phyloP scores from a whole-genome alignment of 1,140 invertebrate species.

The Venustaconcha ellipsiformis region DNA sequence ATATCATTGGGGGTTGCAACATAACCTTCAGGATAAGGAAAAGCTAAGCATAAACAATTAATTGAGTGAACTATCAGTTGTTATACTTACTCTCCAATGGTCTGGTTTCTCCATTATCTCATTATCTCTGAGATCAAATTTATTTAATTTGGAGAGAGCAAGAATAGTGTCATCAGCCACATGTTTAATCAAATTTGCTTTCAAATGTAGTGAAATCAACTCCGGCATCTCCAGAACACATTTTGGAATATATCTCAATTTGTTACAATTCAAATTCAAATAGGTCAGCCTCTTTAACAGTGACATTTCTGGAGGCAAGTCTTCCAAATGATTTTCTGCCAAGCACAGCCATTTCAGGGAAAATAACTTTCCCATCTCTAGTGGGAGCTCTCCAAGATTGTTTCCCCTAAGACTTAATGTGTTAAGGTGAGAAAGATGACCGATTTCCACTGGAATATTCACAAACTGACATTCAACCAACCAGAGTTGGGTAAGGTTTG shows the following conservation, averaged over 20 bases:
- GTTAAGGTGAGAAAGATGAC: constrained; percentile 49
- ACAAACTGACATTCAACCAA: constrained; percentile 53
- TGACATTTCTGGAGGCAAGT: constrained; percentile 49
- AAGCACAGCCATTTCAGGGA: constrained; percentile 59
- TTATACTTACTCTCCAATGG: constrained; percentile 60
- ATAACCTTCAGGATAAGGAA: not conserved
- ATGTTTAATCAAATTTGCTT: constrained; percentile 44
- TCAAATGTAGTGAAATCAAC: constrained; percentile 51
- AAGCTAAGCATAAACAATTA: not conserved
- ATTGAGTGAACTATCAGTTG: not conserved
- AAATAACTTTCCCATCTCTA: constrained; percentile 43
- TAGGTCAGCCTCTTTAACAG: constrained; percentile 49
- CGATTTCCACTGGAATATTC: constrained; percentile 53
- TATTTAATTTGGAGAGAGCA: constrained; percentile 52
- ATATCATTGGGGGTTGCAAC: not conserved
- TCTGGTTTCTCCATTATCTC: constrained; percentile 43
- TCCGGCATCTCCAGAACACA: constrained; percentile 46
- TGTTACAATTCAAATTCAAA: constrained; percentile 60
- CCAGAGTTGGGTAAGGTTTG: constrained; percentile 56
- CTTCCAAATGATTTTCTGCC: constrained; percentile 56
- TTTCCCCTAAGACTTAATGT: constrained; percentile 59
- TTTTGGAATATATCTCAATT: constrained; percentile 49
- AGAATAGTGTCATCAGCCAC: constrained; percentile 57
- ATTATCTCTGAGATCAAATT: constrained; percentile 62
- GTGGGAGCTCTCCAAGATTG: constrained; percentile 45